These are phyloP conservation scores for Melanerpes aurifrons DNA, from an alignment of 2,113 vertebrate genomes.

Conservation along the genomic window DNA sequence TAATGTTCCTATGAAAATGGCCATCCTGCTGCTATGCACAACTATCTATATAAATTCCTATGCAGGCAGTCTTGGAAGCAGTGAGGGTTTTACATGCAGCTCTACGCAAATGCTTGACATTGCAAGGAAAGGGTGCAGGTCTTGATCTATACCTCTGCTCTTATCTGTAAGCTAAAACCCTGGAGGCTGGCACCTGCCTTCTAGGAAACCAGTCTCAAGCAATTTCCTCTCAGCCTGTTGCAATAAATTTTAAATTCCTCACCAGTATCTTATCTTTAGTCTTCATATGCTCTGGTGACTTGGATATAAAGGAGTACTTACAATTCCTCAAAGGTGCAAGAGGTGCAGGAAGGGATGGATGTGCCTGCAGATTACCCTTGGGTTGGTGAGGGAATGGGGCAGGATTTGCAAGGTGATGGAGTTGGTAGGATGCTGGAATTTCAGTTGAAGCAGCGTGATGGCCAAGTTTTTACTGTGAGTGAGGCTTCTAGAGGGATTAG, in stretches of 20 bases:
- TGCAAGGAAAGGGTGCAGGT: neutral
- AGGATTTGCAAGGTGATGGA: neutral
- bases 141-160: neutral
- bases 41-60: neutral
- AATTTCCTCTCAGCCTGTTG: neutral
- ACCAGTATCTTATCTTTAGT: neutral
- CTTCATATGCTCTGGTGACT: neutral
- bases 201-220: neutral
- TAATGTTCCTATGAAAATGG: neutral
- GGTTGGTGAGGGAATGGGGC: neutral
- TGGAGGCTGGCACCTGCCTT: neutral
- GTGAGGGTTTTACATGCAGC: neutral
- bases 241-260: neutral
- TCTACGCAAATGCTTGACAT: neutral
- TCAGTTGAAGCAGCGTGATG: neutral
- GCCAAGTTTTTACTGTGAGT: neutral
- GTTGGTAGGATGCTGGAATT: neutral
- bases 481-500: neutral
- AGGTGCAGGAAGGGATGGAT: neutral
- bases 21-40: neutral
- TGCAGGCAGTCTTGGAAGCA: neutral
- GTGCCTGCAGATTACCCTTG: neutral
- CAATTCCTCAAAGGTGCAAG: neutral
- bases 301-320: accelerated
- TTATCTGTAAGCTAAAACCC: neutral